Base-by-base conservation (phyloP, 2,888 invertebrate species). In the Nemotelus nigrinus region DNA sequence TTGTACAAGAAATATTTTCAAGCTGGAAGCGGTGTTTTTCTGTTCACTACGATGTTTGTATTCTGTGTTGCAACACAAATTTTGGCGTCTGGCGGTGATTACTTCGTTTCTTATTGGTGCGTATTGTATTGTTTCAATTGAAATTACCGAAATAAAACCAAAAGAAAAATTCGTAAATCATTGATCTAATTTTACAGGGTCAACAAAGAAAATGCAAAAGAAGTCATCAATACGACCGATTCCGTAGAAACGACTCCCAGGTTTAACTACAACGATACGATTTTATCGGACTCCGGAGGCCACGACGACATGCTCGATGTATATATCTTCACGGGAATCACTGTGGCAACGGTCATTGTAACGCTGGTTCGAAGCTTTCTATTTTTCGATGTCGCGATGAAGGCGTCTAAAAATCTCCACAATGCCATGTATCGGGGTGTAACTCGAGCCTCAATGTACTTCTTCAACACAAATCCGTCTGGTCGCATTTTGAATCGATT, bases 381-480 rank as follows among this genome's bases (percentile, higher is more conserved):
- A 1, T 90, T 90, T 83, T 91, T 91, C 81, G 85, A 86, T 79
- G 83, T 91, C 87, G 90, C 87, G 84, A 94, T 96, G 91, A 90
- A 89, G 55, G 93, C 96, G 0, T 95, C 96, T 0, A 91, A 90
- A 3, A 90, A 88, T 3, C 88, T 97, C 0, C 97, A 97, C 87
- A 93, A 94, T 86, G 88, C 86, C 25, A 96, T 97, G 96, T 96
- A 96, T 85, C 87, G 89, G n/a, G 89, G 93, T 47, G 92, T 97
- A 41, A 93, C 95, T 2, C 89, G 93, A 39, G 93, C 95, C 0
- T 92, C 94, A 0, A 94, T 96, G 91, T 89, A 91, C 43, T 97
- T 97, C 88, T 97, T 97, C 88, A 95, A 96, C 84, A 91, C 91
- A 3, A 97, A 96, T 87, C 94, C 96, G 0, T 93, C 93, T 0